Evolutionary conservation across 2,797 vertebrate genomes (phyloP).

Genomic region (Pseudomugil tenellus): DNA sequence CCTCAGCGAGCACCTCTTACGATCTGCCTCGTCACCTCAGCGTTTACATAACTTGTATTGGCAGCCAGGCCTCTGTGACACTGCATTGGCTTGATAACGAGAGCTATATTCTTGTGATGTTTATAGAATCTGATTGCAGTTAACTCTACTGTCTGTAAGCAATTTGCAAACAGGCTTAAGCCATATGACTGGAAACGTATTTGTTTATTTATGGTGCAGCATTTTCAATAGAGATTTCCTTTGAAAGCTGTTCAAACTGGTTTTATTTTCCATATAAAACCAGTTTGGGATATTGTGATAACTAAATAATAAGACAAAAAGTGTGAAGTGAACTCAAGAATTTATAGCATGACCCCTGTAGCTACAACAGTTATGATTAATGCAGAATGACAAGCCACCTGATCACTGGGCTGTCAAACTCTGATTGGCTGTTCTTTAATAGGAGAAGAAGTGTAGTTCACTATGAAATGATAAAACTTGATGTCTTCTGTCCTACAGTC

Average conservation of each 20-base stretch:
- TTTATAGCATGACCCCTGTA: conserved; percentile 49
- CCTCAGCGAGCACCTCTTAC: conserved; percentile 50
- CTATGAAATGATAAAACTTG: conserved; percentile 58
- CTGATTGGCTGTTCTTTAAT: conserved; percentile 55
- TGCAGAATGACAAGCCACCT: conserved; percentile 71
- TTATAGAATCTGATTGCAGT: conserved; percentile 73
- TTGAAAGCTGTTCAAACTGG: conserved; percentile 19
- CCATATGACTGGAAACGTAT: conserved; percentile 38
- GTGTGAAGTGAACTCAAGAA: conserved; percentile 51
- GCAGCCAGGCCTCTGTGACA: conserved; percentile 65
- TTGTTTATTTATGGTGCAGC: conserved; percentile 32
- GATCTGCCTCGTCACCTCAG: conserved; percentile 57
- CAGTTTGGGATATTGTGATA: conserved; percentile 16
- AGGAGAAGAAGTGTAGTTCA: conserved; percentile 56
- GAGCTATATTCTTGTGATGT: conserved; percentile 64
- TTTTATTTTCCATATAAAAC: conserved; percentile 33
- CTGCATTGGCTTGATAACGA: conserved; percentile 60
- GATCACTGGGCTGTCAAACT: conserved; percentile 65
- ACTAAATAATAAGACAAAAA: conserved; percentile 38
- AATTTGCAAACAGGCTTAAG: conserved; percentile 57
- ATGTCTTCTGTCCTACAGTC: conserved; percentile 43
- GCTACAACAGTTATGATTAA: conserved; percentile 57
- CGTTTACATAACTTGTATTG: conserved; percentile 64
- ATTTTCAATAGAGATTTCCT: conserved; percentile 30
- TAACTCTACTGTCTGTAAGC: conserved; percentile 64